A percentile compares a stretch with the other conserved stretches of the same genome.
Conservation (phyloP, 2,797 vertebrate species). For the Sebastes oblongus region DNA sequence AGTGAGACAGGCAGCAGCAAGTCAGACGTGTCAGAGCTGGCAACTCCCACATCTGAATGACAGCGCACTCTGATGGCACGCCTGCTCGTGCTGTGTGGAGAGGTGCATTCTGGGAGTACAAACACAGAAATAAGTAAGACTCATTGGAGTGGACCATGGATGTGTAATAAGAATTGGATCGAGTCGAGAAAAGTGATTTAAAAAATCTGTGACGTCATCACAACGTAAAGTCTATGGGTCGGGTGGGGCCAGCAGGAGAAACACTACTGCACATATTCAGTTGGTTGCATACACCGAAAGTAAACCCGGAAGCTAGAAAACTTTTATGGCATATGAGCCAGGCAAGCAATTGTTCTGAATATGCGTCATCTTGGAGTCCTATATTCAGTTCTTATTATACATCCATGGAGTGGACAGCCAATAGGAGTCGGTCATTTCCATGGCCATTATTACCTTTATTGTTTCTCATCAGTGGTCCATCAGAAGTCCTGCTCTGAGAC, state of each 20-base stretch:
- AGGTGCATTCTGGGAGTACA: conserved; percentile 52
- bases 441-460: conserved; percentile 34
- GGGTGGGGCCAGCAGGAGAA: not conserved
- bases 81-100: conserved; percentile 32
- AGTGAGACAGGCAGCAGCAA: conserved; percentile 25
- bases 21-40: not conserved
- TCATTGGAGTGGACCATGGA: not conserved
- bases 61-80: not conserved
- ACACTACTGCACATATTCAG: not conserved
- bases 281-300: not conserved
- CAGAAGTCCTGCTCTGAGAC: conserved; percentile 14
- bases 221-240: not conserved
- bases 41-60: conserved; percentile 16
- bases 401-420: not conserved
- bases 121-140: conserved; percentile 2
- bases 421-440: not conserved
- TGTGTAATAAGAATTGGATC: not conserved
- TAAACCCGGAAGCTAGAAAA: not conserved
- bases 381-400: not conserved
- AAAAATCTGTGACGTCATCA: not conserved
- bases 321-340: not conserved
- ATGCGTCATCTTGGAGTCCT: not conserved
- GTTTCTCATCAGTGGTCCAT: not conserved
- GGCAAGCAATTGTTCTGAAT: not conserved
- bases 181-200: not conserved